phyloP scores from a whole-genome alignment of 2,888 invertebrate genomes.

The Zaprionus lineosus region DNA sequence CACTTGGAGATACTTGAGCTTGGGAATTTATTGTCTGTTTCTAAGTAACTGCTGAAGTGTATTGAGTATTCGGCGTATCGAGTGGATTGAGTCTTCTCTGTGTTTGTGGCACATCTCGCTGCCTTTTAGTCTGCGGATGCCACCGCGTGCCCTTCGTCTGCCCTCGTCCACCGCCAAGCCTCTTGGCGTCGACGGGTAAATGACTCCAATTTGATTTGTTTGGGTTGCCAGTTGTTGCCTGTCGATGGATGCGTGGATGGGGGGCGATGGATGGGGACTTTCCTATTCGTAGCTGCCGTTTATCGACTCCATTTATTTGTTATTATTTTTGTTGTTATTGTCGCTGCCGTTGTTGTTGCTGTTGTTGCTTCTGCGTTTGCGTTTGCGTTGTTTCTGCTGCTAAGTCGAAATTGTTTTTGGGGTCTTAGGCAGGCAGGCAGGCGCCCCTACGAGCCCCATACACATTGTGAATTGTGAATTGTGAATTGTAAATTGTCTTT shows the following conservation, averaged over 20 bases:
- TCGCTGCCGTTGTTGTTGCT: slow-evolving; percentile 22
- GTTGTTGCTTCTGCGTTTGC: neutral
- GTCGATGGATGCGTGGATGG: too few relatives aligned
- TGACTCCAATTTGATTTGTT: slow-evolving; percentile 78
- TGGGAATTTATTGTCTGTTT: too few relatives aligned
- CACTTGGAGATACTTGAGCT: too few relatives aligned
- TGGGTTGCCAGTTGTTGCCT: slow-evolving; percentile 40
- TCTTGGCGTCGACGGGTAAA: slow-evolving; percentile 68
- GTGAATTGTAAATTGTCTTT: slow-evolving; percentile 77
- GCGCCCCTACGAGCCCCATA: slow-evolving; percentile 31
- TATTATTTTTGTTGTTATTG: slow-evolving; percentile 51
- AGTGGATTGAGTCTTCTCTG: too few relatives aligned
- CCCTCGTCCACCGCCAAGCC: neutral
- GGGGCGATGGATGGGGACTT: slow-evolving; percentile 6
- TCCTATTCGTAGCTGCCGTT: neutral
- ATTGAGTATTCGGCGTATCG: too few relatives aligned
- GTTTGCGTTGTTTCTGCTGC: slow-evolving; percentile 38
- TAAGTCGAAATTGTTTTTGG: slow-evolving; percentile 57
- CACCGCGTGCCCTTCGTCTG: too few relatives aligned
- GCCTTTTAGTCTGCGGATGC: neutral
- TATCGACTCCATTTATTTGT: neutral
- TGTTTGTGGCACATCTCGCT: too few relatives aligned
- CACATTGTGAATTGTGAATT: slow-evolving; percentile 56
- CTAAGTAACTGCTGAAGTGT: too few relatives aligned
- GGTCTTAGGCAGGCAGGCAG: slow-evolving; percentile 28